These are phyloP conservation scores for Oscheius sp. DNA, from an alignment of 2,888 invertebrate genomes.

Conservation along the genomic window DNA sequence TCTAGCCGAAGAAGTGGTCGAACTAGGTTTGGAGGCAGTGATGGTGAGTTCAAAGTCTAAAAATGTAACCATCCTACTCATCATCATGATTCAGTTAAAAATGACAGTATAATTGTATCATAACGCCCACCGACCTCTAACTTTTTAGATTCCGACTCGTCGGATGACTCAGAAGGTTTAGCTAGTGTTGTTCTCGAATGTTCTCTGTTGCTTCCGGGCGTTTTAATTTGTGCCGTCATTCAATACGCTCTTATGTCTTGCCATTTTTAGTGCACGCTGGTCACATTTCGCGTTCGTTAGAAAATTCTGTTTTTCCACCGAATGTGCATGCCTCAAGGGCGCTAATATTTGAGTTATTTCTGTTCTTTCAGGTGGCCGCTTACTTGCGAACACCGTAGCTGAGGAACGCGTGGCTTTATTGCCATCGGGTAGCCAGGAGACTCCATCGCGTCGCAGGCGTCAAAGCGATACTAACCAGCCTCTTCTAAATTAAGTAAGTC, in stretches of 20 bases:
- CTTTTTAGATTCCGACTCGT: conserved; percentile 9
- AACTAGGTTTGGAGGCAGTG: conserved; percentile 53
- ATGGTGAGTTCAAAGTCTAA: conserved; percentile 46
- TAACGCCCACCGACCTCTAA: neutral
- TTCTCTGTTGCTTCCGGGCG: neutral
- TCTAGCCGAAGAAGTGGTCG: conserved; percentile 34
- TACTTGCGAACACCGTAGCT: conserved; percentile 14
- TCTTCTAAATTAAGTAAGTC: conserved; percentile 5
- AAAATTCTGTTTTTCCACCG: too few relatives aligned
- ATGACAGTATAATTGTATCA: neutral
- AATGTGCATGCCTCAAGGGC: neutral
- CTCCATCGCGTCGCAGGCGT: conserved; percentile 8
- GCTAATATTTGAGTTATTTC: neutral
- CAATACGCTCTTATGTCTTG: too few relatives aligned
- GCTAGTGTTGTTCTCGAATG: neutral
- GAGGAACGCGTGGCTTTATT: conserved; percentile 32
- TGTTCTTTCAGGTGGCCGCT: conserved; percentile 29
- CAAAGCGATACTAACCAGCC: conserved; percentile 28
- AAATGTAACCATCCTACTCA: too few relatives aligned
- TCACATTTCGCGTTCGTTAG: too few relatives aligned
- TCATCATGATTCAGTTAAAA: neutral
- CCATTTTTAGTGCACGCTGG: too few relatives aligned
- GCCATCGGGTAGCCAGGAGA: conserved; percentile 8
- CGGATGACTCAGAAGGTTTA: conserved; percentile 20
- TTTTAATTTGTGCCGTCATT: too few relatives aligned